Evolutionary conservation across 2,888 invertebrate genomes (phyloP), one percentile per base, ranked within the genome.

Genomic region (Pseudococcus longispinus): DNA sequence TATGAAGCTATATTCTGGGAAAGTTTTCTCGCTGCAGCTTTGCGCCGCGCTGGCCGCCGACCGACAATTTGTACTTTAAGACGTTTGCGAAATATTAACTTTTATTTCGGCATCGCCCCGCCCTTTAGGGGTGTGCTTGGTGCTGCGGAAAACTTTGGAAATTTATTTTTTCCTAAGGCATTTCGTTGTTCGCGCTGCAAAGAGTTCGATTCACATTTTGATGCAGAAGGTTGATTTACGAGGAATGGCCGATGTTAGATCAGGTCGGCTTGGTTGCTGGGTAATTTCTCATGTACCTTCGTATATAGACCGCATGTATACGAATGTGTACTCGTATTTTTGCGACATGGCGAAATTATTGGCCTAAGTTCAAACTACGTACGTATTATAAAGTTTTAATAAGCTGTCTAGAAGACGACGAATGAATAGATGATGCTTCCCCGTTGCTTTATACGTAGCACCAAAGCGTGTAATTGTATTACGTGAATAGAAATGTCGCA

Each of bases 31-130:
- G 15, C 29, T 29, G 15, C 29, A 29, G 29, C 60, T 60, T 60
- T 23, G 60, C 9, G 55, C 23, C 4, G 60, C 4, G n/a, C n/a
- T n/a, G n/a, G n/a, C n/a, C n/a, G n/a, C 70, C 29, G 3, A 18
- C 70, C 29, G 15, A 18, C 29, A 70, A 70, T 70, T 70, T 29
- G 29, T 70, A 37, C 37, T 37, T 29, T 29, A 70, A 70, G 70
- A 70, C 70, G 70, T 29, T 70, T 70, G 29, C 70, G 70, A 70
- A 70, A 70, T 70, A 70, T 70, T 70, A 70, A 70, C 70, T 70
- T 32, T 70, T 70, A 70, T 70, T 29, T 70, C 70, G 29, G 70
- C 15, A 32, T 29, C 18, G 55, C 55, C 55, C 4, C 55, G 60
- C 23, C 55, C 23, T 23, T 6, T 23, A 23, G 9, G 20, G 9